These are phyloP conservation scores for Phyto melanocephala DNA, from an alignment of 2,888 invertebrate species.

Conservation along the genomic window DNA sequence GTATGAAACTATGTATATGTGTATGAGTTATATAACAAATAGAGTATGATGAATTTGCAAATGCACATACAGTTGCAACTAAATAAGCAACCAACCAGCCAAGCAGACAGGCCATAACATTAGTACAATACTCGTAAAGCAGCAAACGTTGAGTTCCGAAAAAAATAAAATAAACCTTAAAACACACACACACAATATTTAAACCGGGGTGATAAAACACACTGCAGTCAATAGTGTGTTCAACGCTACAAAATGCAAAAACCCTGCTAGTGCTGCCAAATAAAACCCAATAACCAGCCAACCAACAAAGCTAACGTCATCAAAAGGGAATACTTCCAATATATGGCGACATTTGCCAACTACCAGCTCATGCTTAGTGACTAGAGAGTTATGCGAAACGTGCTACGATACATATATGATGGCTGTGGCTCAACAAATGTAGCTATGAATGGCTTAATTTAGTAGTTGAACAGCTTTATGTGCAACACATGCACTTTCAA, in stretches of 20 bases:
- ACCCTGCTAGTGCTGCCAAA: slow-evolving; percentile 11
- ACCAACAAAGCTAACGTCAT: slow-evolving; percentile 24
- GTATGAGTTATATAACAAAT: not conserved
- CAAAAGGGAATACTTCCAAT: not conserved
- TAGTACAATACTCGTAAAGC: slow-evolving; percentile 6
- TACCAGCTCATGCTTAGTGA: not conserved
- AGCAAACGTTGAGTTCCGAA: not conserved
- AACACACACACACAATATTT: not conserved
- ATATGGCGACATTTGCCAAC: slow-evolving; percentile 32
- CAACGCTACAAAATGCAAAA: slow-evolving; percentile 11
- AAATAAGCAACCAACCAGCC: slow-evolving; percentile 20
- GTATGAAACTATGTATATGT: slow-evolving; percentile 7
- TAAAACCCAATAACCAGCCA: slow-evolving; percentile 49
- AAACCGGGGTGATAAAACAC: slow-evolving; percentile 37
- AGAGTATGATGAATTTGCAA: slow-evolving; percentile 45
- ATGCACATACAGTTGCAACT: slow-evolving; percentile 42
- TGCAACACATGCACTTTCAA: slow-evolving; percentile 19
- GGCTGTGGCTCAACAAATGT: not conserved
- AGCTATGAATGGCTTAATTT: slow-evolving; percentile 46
- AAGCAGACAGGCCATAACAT: slow-evolving; percentile 1
- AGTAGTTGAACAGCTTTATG: slow-evolving; percentile 32
- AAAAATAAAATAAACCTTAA: not conserved
- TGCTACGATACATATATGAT: not conserved
- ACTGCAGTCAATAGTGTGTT: slow-evolving; percentile 6
- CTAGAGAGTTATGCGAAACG: not conserved